Evolutionary conservation across 2,888 invertebrate genomes (phyloP), one percentile per base, ranked within the genome.

Genomic region (Bursaphelenchus okinawaensis): DNA sequence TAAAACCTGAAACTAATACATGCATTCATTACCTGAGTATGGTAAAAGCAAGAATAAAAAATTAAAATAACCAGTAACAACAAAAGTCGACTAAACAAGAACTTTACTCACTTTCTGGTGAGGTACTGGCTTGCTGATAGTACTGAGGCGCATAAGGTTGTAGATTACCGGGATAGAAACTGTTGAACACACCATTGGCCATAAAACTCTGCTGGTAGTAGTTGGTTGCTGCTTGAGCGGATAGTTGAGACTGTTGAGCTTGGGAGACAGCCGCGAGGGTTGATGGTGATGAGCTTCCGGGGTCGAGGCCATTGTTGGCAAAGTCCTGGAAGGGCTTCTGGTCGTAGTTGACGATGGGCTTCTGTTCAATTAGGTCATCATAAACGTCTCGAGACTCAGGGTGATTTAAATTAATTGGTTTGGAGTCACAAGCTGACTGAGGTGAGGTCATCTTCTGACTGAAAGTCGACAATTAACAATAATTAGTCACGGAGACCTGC

Each of bases 81-180:
- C n/a, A n/a, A n/a, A n/a, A n/a, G n/a, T n/a, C n/a, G n/a, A n/a
- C 54, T 8, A n/a, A 22, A 52, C n/a, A 8, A 20, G 22, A 52
- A 16, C n/a, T n/a, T 9, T 9, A 54, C 64, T 20, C 31, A 70
- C 70, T 72, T 72, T 70, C 70, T 16, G 70, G 70, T 8, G 70
- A 70, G 26, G 63, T 72, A 16, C 72, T 69, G 9, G 70, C 62
- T 50, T 70, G 70, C 24, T 65, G 62, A 55, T 73, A 70, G 40
- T 40, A 51, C 9, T 19, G 28, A 59, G 60, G 51, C 16, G 40
- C 19, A 7, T 40, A 40, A 16, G 40, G 40, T n/a, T 12, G 40
- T 40, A 40, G 40, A 40, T 40, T 40, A 40, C 40, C 6, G 1
- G 40, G 40, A 40, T 40, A 40, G 40, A 40, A 40, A n/a, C 40